phyloP scores from a whole-genome alignment of 1,140 invertebrate species.

The Chironomus tepperi region DNA sequence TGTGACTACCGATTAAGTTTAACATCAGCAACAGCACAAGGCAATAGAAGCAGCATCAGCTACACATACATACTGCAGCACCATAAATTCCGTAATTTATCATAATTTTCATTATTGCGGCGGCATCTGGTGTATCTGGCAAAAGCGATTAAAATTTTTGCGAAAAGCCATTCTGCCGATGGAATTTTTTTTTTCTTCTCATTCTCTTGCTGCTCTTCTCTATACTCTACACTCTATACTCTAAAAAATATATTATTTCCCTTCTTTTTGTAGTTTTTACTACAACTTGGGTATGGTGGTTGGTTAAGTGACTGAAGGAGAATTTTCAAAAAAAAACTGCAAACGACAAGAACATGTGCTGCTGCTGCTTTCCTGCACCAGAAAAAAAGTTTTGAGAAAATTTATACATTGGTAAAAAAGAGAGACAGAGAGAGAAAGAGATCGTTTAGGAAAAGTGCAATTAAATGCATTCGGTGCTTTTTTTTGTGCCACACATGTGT shows the following conservation, averaged over 20 bases:
- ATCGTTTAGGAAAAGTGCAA: conserved; percentile 16
- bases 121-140: conserved; percentile 15
- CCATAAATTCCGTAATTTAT: conserved; percentile 23
- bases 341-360: conserved; percentile 6
- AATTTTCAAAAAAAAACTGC: background rate
- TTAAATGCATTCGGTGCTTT: conserved; percentile 18
- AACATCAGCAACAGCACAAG: background rate
- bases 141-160: conserved; percentile 23
- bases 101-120: conserved; percentile 23
- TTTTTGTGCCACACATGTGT: background rate
- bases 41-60: background rate
- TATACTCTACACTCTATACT: too few species aligned
- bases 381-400: background rate
- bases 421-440: background rate
- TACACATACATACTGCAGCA: conserved; percentile 5
- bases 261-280: background rate
- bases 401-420: background rate
- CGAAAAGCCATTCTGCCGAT: conserved; percentile 17
- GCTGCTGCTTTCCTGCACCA: background rate
- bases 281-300: background rate
- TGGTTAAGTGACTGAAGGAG: background rate
- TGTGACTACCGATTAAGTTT: conserved; percentile 12
- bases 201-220: background rate
- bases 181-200: background rate
- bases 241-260: too few species aligned